Evolutionary conservation across 2,113 vertebrate genomes (phyloP), one percentile per base, ranked within the genome.

Genomic region (Ciconia stormi): DNA sequence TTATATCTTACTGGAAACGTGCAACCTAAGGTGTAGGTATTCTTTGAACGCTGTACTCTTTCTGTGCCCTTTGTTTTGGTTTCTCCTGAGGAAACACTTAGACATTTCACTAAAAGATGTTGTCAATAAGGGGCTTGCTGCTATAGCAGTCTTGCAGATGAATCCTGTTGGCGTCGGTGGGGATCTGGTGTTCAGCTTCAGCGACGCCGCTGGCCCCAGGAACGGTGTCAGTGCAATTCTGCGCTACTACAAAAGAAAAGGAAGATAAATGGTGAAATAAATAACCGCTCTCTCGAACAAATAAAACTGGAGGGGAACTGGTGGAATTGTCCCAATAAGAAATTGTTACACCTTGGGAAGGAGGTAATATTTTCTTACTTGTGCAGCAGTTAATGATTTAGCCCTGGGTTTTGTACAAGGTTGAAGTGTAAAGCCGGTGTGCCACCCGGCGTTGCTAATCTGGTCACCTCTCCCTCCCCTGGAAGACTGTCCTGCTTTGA

Each of bases 101-200:
- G 0, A 4, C 0, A 1, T 76, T 71, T 17, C 18, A 4, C 19
- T 29, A 16, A 14, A 36, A 42, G 87, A 5, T 58, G 56, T 14
- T 34, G 46, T 59, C 29, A 20, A 0, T 26, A 9, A 46, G 32
- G 89, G 49, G 5, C 67, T 56, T 21, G 73, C 49, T 76, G 59
- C 38, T 55, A 1, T 8, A 16, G 2, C 61, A 16, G 53, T 6
- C 7, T 26, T 22, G 7, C 11, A 7, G 49, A 3, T 26, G 40
- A 20, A 23, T 53, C 55, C 44, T 1, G 0, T 4, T 49, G 52
- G 46, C 5, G 2, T 17, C 8, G 3, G 34, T 6, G 46, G 13
- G 29, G 23, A n/a, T 32, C 38, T 92, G 94, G 72, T 6, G 0
- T 76, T 63, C 19, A 13, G 36, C 63, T 40, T 22, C 21, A 11